Conservation (phyloP, 64 coral and sea anemone genomes). For the Dendrophyllia cribrosa region DNA sequence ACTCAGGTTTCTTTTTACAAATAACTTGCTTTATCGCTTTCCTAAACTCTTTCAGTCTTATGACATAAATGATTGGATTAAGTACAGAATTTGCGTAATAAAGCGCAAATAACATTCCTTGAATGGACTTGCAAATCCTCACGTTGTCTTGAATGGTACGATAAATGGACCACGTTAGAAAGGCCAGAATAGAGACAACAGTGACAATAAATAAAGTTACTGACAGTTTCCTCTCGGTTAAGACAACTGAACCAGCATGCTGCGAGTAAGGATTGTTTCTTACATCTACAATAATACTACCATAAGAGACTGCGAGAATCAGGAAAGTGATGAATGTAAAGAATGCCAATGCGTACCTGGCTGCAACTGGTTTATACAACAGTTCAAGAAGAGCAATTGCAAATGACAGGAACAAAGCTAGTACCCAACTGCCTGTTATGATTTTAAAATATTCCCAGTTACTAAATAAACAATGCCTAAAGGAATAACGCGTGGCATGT, state of each 20-base stretch:
- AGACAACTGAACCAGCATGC: background rate
- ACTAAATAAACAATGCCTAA: background rate
- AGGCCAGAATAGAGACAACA: background rate
- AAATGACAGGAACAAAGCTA: background rate
- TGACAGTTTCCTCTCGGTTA: background rate
- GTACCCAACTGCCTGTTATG: background rate
- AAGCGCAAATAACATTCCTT: background rate
- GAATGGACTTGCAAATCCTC: too few relatives aligned
- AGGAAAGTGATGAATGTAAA: background rate
- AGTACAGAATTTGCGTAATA: background rate
- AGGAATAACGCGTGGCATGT: constrained; percentile 5
- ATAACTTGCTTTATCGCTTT: background rate
- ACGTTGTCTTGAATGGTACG: background rate
- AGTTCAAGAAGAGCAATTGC: background rate
- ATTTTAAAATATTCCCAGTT: background rate
- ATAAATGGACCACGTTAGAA: background rate
- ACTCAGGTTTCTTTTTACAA: background rate
- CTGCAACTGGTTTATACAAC: too few relatives aligned
- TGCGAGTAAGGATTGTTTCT: background rate
- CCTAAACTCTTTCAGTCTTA: constrained; percentile 3
- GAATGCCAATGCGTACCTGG: background rate
- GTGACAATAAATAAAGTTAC: background rate
- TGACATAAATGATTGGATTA: background rate
- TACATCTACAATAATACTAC: background rate
- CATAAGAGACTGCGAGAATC: background rate